Conservation (phyloP, 2,113 vertebrate species). For the Micromys minutus region DNA sequence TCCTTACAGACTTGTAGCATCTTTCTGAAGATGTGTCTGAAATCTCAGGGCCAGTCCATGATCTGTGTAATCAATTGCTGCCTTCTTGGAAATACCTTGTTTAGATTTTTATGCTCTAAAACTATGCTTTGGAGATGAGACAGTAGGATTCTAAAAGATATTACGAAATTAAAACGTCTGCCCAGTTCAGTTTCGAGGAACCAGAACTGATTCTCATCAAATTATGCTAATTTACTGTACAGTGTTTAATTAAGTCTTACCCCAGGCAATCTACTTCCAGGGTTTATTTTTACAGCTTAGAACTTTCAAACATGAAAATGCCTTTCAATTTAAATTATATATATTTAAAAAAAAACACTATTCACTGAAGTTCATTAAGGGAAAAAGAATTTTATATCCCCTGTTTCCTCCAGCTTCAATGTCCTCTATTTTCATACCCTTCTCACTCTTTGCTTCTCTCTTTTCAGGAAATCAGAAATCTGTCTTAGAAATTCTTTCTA, state of each 20-base stretch:
- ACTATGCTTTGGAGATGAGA: constrained; percentile 60
- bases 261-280: constrained; percentile 67
- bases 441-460: not conserved
- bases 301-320: constrained; percentile 72
- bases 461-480: constrained; percentile 7
- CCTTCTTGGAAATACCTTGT: constrained; percentile 49
- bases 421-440: not conserved
- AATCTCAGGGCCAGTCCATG: not conserved
- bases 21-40: constrained; percentile 15
- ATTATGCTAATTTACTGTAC: constrained; percentile 79
- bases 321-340: constrained; percentile 69
- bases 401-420: not conserved
- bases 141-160: constrained; percentile 63
- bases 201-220: constrained; percentile 73
- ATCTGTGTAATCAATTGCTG: constrained; percentile 34
- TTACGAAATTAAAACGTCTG: constrained; percentile 70
- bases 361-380: constrained; percentile 44
- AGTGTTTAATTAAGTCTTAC: constrained; percentile 76
- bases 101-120: constrained; percentile 66
- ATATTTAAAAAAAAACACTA: constrained; percentile 25
- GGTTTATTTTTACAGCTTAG: constrained; percentile 75
- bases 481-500: constrained; percentile 5
- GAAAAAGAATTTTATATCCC: constrained; percentile 28
- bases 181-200: constrained; percentile 71
- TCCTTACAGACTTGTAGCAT: not conserved